A percentile compares a stretch with the other conserved stretches of the same genome.
These are phyloP conservation scores for Tenebrio molitor DNA, from an alignment of 1,140 invertebrate genomes.

Conservation along the genomic window DNA sequence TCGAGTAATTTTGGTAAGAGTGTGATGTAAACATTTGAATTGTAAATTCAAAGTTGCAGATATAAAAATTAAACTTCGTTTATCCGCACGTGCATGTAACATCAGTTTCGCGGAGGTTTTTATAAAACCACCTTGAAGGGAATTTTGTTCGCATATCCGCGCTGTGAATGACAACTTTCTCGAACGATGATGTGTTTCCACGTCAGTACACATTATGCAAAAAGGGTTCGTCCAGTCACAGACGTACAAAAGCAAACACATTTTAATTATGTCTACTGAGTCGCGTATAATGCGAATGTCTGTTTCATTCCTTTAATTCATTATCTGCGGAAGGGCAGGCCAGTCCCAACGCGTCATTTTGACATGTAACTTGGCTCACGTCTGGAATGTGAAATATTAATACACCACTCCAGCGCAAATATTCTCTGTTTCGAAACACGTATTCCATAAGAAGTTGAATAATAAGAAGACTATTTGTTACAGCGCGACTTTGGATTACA, in stretches of 20 bases:
- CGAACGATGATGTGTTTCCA: conserved; percentile 22
- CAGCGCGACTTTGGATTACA: conserved; percentile 37
- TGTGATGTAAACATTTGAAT: neutral
- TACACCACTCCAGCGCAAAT: conserved; percentile 33
- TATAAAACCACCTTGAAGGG: too few species aligned
- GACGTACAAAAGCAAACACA: conserved; percentile 18
- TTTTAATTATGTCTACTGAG: conserved; percentile 39
- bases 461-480: conserved; percentile 49
- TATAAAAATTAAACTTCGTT: neutral
- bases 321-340: conserved; percentile 9
- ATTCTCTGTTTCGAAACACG: conserved; percentile 42
- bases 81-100: too few species aligned
- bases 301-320: conserved; percentile 39
- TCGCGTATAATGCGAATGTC: conserved; percentile 10
- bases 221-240: conserved; percentile 32
- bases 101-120: too few species aligned
- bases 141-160: conserved; percentile 13
- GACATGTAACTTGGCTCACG: conserved; percentile 26
- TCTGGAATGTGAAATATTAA: conserved; percentile 49
- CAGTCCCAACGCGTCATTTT: conserved; percentile 18
- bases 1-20: too few species aligned
- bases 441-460: conserved; percentile 51
- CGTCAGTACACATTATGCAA: conserved; percentile 12
- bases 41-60: neutral
- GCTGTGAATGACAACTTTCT: conserved; percentile 22